A percentile compares a stretch with the other conserved stretches of the same genome.
Conservation (phyloP, 2,797 vertebrate species). For the Myoxocephalus aenaeus region DNA sequence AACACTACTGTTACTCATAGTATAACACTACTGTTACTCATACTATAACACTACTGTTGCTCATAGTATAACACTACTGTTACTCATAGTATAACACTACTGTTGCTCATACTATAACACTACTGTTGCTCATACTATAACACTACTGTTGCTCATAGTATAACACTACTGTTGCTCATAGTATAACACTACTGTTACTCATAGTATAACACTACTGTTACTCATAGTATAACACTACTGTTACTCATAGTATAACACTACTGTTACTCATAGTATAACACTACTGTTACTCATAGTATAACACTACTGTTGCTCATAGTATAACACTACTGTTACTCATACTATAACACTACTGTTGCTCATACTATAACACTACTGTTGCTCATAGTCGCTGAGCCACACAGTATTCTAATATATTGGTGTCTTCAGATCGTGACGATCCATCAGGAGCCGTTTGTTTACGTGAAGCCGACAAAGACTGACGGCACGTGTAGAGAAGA, state of each 20-base stretch:
- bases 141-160: background rate
- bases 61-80: background rate
- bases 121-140: background rate
- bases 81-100: background rate
- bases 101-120: background rate
- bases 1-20: too few relatives aligned
- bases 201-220: background rate
- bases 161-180: background rate
- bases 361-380: too few relatives aligned
- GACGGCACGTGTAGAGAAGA: slow-evolving; percentile 94
- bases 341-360: too few relatives aligned
- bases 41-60: background rate
- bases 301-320: too few relatives aligned
- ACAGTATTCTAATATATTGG: too few relatives aligned
- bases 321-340: too few relatives aligned
- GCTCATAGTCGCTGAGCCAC: too few relatives aligned
- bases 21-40: too few relatives aligned
- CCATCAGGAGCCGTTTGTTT: slow-evolving; percentile 97
- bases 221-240: background rate
- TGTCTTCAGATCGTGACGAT: slow-evolving; percentile 92
- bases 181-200: background rate
- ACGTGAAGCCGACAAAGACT: slow-evolving; percentile 90
- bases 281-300: too few relatives aligned
- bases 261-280: too few relatives aligned
- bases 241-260: too few relatives aligned